Percentiles rank a stretch among this genome's conserved stretches.
These are phyloP conservation scores for Callinectes sapidus DNA, from an alignment of 2,888 invertebrate species.

Conservation along the genomic window DNA sequence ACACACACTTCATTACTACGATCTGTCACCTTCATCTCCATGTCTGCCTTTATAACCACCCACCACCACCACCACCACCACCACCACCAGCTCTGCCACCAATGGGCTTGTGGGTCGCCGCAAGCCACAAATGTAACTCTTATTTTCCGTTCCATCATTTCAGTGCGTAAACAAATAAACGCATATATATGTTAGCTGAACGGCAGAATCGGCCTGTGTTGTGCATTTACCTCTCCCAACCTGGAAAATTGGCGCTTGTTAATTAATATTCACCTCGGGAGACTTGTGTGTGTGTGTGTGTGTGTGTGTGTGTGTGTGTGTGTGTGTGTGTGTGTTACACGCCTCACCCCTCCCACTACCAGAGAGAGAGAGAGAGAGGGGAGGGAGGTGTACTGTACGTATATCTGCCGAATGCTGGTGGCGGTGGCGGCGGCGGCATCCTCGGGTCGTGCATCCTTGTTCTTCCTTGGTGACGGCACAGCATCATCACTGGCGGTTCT, in stretches of 20 bases:
- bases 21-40: not conserved
- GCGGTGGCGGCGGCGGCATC: not conserved
- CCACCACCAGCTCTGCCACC: not conserved
- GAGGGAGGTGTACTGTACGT: too few relatives aligned
- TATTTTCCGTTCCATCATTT: not conserved
- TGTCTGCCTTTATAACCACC: not conserved
- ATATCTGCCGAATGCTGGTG: not conserved
- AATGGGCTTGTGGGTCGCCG: not conserved
- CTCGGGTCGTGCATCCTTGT: not conserved
- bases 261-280: slow-evolving; percentile 17
- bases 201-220: not conserved
- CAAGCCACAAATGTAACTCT: not conserved
- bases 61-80: not conserved
- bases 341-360: not conserved
- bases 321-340: not conserved
- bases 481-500: not conserved
- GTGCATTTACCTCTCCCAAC: not conserved
- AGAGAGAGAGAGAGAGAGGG: not conserved
- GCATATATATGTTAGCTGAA: not conserved
- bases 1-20: not conserved
- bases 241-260: not conserved
- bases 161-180: not conserved
- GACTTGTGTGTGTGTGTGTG: not conserved
- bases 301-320: too few relatives aligned
- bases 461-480: not conserved